Evolutionary conservation across 1,140 invertebrate genomes (phyloP).

Genomic region (Triops longicaudatus): DNA sequence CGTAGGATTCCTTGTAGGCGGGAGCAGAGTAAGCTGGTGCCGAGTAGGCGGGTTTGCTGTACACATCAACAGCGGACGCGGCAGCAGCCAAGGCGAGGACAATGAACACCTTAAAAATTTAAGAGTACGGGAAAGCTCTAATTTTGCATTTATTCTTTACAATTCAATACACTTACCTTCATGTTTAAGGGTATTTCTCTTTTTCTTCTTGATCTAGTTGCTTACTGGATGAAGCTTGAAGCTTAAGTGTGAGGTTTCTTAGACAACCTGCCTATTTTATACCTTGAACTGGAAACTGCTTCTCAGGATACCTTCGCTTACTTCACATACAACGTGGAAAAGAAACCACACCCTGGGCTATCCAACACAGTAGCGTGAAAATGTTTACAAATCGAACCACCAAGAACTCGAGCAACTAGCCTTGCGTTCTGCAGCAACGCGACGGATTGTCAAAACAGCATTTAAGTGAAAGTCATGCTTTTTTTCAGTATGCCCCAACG

Average conservation of each 20-base stretch:
- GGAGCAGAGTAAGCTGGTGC: background rate
- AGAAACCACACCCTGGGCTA: no score
- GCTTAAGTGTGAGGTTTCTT: background rate
- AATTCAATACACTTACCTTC: background rate
- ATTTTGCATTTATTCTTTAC: background rate
- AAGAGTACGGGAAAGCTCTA: no score
- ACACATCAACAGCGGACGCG: background rate
- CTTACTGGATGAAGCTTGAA: background rate
- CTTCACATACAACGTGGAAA: no score
- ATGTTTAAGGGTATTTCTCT: background rate
- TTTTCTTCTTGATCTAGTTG: background rate
- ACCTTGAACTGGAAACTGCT: background rate
- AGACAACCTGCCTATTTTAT: background rate
- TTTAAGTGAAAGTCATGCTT: no score
- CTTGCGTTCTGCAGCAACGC: no score
- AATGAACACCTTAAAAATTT: background rate
- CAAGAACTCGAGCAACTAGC: no score
- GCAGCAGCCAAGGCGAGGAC: background rate
- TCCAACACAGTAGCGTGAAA: no score
- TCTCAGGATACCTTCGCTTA: no score
- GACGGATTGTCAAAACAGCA: no score
- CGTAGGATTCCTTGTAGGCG: slow-evolving; percentile 17
- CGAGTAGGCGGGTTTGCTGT: background rate
- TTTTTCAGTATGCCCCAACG: no score
- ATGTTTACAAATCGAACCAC: no score